Conservation (phyloP, 2,888 invertebrate genomes). For the Dryadula phaetusa region DNA sequence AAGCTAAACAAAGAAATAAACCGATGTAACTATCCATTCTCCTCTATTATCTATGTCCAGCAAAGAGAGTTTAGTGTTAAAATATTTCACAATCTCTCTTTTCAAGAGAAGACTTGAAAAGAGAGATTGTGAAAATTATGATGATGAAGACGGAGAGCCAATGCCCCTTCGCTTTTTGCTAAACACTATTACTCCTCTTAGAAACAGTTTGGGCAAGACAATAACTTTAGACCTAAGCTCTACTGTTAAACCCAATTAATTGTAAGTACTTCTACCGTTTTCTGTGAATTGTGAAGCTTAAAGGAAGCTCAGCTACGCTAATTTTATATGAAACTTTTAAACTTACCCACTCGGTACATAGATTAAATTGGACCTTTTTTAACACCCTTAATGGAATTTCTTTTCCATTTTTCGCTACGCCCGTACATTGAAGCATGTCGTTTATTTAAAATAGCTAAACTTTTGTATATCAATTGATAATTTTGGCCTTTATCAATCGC, state of each 20-base stretch:
- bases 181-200: not conserved
- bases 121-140: too few relatives aligned
- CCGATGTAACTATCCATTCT: too few relatives aligned
- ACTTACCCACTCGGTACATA: conserved; percentile 15
- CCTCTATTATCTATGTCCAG: too few relatives aligned
- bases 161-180: not conserved
- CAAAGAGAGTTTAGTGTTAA: too few relatives aligned
- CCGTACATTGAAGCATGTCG: not conserved
- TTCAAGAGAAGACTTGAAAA: too few relatives aligned
- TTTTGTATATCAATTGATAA: not conserved
- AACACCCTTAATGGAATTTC: conserved; percentile 10
- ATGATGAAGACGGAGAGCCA: not conserved
- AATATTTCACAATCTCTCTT: too few relatives aligned
- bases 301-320: conserved; percentile 19
- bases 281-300: conserved; percentile 23
- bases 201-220: conserved; percentile 1
- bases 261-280: conserved; percentile 16
- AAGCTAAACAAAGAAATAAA: too few relatives aligned
- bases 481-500: too few relatives aligned
- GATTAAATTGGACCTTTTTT: conserved; percentile 20
- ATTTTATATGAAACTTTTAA: conserved; percentile 18
- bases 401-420: not conserved
- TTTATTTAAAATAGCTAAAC: not conserved
- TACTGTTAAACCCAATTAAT: conserved; percentile 15
- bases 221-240: conserved; percentile 15